Base-by-base conservation (phyloP, 2,797 vertebrate genomes). In the Simalia tracyae region DNA sequence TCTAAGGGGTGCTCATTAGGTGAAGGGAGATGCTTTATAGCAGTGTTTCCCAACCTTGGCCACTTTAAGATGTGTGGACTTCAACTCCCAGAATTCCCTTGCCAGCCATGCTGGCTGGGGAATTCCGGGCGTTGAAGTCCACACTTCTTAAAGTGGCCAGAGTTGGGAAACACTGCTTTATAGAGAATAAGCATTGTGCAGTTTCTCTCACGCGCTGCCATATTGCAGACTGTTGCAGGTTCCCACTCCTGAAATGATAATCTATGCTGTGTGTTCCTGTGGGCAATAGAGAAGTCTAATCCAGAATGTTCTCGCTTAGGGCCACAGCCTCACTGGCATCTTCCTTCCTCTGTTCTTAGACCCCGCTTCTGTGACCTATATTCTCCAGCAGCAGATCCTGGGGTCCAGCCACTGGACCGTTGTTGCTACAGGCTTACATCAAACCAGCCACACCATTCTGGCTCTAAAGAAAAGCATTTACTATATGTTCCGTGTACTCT, bases 341-440 rank as follows among this genome's bases (percentile, higher is more conserved):
- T 46, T 91, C 93, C 46, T 93, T 95, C 92, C 90, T 92, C 15
- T 24, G 90, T 92, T 36, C 57, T 88, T 97, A 99, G 99, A 99
- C 90, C 98, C 98, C 24, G 97, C 94, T 26, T 97, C 98, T 0
- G 95, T 99, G 97, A 99, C 98, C 95, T 99, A 99, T 17, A 98
- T 98, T 2, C 97, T 99, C 93, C 99, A 99, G 95, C 99, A 99
- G 96, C 99, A 99, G 97, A 98, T 98, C 12, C 94, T 99, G 84
- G 99, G 99, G 91, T 98, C 98, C 0, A 98, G 98, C 88, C 99
- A 99, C 96, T 99, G 99, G 99, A 98, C 97, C 12, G 98, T 98
- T 63, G 98, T 99, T 72, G 98, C 97, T 11, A 97, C 98, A 0
- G 98, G 98, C 0, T 96, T 99, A 94, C 98, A 95, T 95, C 98